Conservation (phyloP, 1,140 invertebrate species). For the Antheraea pernyi region DNA sequence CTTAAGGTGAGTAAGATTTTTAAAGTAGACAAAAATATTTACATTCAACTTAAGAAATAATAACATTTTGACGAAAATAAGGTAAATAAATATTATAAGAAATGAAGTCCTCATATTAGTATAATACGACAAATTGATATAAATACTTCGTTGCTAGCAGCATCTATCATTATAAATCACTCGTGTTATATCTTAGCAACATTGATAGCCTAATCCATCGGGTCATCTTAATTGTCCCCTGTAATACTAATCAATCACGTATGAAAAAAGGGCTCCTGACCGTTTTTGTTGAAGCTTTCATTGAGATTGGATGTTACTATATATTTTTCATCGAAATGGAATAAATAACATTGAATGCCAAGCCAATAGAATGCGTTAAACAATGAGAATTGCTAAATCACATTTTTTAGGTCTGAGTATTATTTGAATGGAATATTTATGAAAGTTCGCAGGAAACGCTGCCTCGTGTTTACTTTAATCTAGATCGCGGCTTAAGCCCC, state of each 20-base stretch:
- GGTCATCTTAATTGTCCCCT: conserved; percentile 11
- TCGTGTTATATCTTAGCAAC: background rate
- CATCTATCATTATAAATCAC: conserved; percentile 12
- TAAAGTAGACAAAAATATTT: no score
- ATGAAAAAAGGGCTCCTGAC: background rate
- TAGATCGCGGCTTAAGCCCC: no score
- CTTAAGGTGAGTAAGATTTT: no score
- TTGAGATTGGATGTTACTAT: background rate
- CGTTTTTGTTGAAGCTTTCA: background rate
- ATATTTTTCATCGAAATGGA: background rate
- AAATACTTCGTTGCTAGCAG: background rate
- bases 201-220: conserved; percentile 4
- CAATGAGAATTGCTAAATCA: no score
- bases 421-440: no score
- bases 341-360: background rate
- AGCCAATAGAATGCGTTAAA: no score
- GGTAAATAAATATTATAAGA: no score
- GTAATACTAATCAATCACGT: conserved; percentile 9
- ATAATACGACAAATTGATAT: background rate
- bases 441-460: no score
- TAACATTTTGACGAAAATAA: no score
- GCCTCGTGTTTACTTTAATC: no score
- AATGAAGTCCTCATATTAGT: background rate
- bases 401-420: no score
- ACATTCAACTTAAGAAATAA: no score